Evolutionary conservation across 2,888 invertebrate genomes (phyloP), one percentile per base, ranked within the genome.

Genomic region (Chrysotoxum bicinctum): DNA sequence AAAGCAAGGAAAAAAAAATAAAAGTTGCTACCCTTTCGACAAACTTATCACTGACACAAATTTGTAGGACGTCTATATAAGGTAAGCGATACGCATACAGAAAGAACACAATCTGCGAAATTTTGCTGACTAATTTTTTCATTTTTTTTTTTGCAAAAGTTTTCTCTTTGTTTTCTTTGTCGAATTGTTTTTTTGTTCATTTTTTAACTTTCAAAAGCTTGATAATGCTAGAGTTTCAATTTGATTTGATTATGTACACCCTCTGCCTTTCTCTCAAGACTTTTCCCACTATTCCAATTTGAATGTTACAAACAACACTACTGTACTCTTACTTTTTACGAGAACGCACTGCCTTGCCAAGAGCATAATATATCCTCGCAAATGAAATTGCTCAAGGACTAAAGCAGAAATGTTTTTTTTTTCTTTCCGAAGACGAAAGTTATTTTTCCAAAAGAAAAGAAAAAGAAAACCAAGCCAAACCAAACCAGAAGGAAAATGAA

Each of bases 161-260:
- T 85, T 77, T 64, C 56, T 45, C 68, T 73, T 82, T 16, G 23
- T 62, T 58, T 58, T 21, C 21, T 32, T 19, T 32, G 4, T 19
- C 2, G 8, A 16, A 10, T 37, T 45, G 30, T 12, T 45, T 21
- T 56, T 45, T 19, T 21, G 37, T 56, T 56, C 35, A 16, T 56
- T 80, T 86, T 79, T 86, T 82, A 77, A 72, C 86, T 86, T 87
- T 77, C 68, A 75, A 80, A 83, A 66, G 73, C 87, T 87, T 83
- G 83, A 83, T 80, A 87, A 83, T 83, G 87, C 75, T 79, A 75
- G 73, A 87, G 83, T 83, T 87, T 87, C 87, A 87, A 87, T 87
- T 87, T 87, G 87, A 87, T 83, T 87, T 87, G 83, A 87, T 87
- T 87, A 83, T 84, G 74, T 87, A 69, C 76, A 69, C 80, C 68